Percentiles rank a stretch among this genome's conserved stretches.
These are phyloP conservation scores for Philaenus spumarius DNA, from an alignment of 1,140 invertebrate species.

Conservation along the genomic window DNA sequence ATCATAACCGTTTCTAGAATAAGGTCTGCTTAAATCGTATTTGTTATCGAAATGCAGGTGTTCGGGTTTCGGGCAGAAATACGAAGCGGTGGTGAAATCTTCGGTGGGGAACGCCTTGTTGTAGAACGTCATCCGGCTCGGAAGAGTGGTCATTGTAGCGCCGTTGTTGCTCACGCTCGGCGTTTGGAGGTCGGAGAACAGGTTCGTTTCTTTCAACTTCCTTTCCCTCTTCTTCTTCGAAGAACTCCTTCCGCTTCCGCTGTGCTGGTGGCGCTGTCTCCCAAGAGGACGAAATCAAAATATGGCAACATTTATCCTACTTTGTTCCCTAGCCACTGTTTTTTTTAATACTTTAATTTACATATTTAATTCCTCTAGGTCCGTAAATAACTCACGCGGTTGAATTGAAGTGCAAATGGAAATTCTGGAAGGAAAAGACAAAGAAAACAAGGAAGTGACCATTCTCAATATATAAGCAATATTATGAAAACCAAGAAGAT, in stretches of 20 bases:
- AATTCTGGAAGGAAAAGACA: constrained; percentile 12
- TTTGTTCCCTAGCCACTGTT: background rate
- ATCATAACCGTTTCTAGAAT: background rate
- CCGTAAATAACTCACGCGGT: constrained; percentile 10
- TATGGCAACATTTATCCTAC: constrained; percentile 6
- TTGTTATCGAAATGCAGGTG: constrained; percentile 13
- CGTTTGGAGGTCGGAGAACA: constrained; percentile 20
- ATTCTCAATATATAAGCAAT: background rate
- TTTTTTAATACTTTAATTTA: constrained; percentile 4
- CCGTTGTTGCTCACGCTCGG: constrained; percentile 27
- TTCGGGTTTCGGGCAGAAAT: constrained; percentile 25
- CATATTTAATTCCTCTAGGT: background rate
- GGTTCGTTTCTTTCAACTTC: constrained; percentile 11
- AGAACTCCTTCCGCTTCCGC: background rate
- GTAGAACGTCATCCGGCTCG: constrained; percentile 24
- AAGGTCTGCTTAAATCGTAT: background rate
- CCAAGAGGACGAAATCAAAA: constrained; percentile 4
- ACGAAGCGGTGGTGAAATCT: constrained; percentile 10
- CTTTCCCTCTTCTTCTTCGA: constrained; percentile 1
- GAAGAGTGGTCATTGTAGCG: constrained; percentile 16
- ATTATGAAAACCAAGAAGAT: background rate
- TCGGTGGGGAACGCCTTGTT: constrained; percentile 19
- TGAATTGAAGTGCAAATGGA: constrained; percentile 14
- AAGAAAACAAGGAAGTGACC: background rate
- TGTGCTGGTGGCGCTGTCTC: background rate